These are phyloP conservation scores for Dasyornis broadbenti DNA, from an alignment of 2,113 vertebrate species.

Conservation along the genomic window DNA sequence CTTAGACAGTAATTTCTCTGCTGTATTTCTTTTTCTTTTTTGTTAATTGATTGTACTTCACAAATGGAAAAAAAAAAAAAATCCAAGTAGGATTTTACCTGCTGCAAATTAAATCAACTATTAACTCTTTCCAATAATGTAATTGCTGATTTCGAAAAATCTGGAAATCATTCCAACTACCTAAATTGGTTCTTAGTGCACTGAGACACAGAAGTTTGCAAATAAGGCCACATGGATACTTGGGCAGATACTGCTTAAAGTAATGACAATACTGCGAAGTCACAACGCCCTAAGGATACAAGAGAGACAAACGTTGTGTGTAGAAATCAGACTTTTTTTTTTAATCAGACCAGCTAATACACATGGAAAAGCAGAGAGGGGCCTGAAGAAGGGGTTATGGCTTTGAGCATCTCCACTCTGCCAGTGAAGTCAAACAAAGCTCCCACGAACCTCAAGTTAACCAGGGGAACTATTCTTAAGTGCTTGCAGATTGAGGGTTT, in stretches of 20 bases:
- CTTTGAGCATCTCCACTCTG: not conserved
- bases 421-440: not conserved
- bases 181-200: constrained; percentile 20
- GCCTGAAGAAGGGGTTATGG: not conserved
- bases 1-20: not conserved
- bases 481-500: not conserved
- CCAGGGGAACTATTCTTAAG: not conserved
- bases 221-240: not conserved
- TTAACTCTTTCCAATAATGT: constrained; percentile 58
- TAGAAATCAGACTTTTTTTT: not conserved
- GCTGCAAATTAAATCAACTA: constrained; percentile 28
- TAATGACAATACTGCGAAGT: not conserved
- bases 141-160: constrained; percentile 63
- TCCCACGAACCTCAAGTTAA: not conserved
- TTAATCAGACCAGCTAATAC: not conserved
- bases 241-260: not conserved
- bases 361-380: not conserved
- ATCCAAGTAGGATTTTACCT: constrained; percentile 31
- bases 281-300: not conserved
- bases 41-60: constrained; percentile 1
- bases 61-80: constrained; percentile 40
- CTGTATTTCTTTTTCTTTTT: not conserved
- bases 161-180: constrained; percentile 41
- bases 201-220: not conserved
- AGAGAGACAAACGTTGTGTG: not conserved